Percentiles rank a stretch among this genome's conserved stretches.
Conservation (phyloP, 2,113 vertebrate genomes). For the Eptatretus burgeri region DNA sequence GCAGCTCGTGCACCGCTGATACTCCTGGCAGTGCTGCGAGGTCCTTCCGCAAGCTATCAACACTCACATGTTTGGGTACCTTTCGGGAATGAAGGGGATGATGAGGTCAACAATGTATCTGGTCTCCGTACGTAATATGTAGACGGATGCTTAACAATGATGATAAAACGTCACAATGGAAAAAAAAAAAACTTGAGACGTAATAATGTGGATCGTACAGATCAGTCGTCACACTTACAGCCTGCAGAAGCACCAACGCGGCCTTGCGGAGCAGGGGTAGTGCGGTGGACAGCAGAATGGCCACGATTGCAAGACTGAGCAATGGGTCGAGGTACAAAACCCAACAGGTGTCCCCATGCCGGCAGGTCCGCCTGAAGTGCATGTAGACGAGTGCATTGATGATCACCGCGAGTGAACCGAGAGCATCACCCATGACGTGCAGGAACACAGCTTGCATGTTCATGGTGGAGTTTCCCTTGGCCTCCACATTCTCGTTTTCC, state of each 20-base stretch:
- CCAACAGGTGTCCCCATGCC: neutral
- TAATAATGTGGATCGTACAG: too few relatives aligned
- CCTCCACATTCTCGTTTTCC: neutral
- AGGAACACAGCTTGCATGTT: slow-evolving; percentile 5
- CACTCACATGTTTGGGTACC: neutral
- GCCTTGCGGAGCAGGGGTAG: slow-evolving; percentile 5
- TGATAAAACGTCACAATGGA: too few relatives aligned
- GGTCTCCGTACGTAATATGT: too few relatives aligned
- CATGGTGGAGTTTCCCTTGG: neutral
- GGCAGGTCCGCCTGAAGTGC: neutral
- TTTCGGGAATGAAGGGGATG: too few relatives aligned
- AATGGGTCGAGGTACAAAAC: neutral
- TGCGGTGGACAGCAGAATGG: slow-evolving; percentile 2
- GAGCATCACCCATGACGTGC: slow-evolving; percentile 5
- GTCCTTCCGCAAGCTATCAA: neutral
- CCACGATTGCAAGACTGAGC: neutral
- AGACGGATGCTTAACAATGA: too few relatives aligned
- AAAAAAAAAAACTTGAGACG: too few relatives aligned
- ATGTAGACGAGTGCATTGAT: slow-evolving; percentile 1
- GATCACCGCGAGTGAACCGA: neutral
- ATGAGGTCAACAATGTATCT: too few relatives aligned
- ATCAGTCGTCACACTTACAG: neutral
- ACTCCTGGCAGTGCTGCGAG: neutral
- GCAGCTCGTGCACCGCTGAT: neutral
- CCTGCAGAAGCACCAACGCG: neutral